phyloP scores from a whole-genome alignment of 64 coral and sea anemone genomes.

The Astreopora myriophthalma region DNA sequence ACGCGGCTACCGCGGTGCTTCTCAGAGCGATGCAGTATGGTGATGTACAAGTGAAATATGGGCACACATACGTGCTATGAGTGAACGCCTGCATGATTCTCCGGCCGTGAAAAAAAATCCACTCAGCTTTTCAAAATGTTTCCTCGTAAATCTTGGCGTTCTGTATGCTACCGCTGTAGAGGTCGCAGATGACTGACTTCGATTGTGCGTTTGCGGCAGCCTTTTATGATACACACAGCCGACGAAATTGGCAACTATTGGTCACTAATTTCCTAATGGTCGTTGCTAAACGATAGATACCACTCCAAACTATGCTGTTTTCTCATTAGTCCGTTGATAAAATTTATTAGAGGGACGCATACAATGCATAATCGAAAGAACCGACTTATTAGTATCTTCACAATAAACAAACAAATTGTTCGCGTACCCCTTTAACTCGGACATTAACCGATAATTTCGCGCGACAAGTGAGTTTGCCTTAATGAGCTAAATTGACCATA shows the following conservation, averaged over 20 bases:
- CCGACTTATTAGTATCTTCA: constrained; percentile 75
- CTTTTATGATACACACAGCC: constrained; percentile 59
- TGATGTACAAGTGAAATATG: constrained; percentile 57
- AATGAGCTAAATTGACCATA: constrained; percentile 75
- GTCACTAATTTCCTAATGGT: constrained; percentile 71
- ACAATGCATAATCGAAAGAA: constrained; percentile 52
- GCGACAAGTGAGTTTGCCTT: constrained; percentile 37
- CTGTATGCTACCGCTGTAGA: not conserved
- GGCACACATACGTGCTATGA: constrained; percentile 46
- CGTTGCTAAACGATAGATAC: constrained; percentile 70
- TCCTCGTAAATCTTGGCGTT: not conserved
- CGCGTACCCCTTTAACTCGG: constrained; percentile 67
- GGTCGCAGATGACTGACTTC: not conserved
- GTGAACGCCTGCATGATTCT: constrained; percentile 49
- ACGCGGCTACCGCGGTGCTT: not conserved
- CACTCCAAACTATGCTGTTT: constrained; percentile 69
- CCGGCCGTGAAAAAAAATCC: not conserved
- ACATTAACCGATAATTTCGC: constrained; percentile 60
- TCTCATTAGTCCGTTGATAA: constrained; percentile 59
- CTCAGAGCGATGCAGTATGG: constrained; percentile 66
- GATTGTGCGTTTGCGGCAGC: constrained; percentile 12
- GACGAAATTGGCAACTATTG: constrained; percentile 43
- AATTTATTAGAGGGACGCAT: constrained; percentile 69
- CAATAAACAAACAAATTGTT: constrained; percentile 85
- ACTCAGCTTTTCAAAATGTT: not conserved